These are phyloP conservation scores for Peromyscus nudipes DNA, from an alignment of 2,797 vertebrate genomes.

Conservation along the genomic window DNA sequence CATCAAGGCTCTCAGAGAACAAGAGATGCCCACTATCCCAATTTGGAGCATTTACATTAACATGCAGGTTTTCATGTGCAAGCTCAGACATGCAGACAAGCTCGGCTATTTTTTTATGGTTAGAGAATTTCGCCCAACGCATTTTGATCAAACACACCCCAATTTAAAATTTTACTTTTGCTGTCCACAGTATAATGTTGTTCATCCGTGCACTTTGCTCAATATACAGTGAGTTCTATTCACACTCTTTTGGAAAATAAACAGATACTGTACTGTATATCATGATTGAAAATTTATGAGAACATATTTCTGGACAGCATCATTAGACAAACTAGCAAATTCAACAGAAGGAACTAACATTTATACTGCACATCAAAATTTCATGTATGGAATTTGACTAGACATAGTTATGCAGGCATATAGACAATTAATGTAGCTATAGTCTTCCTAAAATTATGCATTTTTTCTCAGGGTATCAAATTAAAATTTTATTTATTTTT, in stretches of 20 bases:
- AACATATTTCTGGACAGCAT: neutral
- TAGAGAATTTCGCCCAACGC: neutral
- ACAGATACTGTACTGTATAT: neutral
- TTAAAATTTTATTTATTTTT: neutral
- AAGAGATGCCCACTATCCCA: rapidly evolving
- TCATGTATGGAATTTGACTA: neutral
- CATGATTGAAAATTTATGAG: neutral
- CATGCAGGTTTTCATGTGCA: neutral
- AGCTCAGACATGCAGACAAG: too few relatives aligned
- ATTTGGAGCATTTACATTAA: neutral
- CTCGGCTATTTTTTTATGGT: neutral
- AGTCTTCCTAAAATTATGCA: neutral
- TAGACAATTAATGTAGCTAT: neutral
- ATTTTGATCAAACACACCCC: neutral
- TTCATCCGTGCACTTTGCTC: neutral
- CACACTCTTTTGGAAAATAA: constrained; percentile 9
- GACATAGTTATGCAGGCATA: neutral
- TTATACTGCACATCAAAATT: neutral
- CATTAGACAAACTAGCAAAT: neutral
- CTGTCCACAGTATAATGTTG: neutral
- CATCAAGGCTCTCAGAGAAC: neutral
- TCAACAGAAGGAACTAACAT: neutral
- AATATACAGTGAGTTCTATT: neutral
- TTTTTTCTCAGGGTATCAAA: neutral
- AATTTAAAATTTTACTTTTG: neutral